Percentiles rank a stretch among this genome's conserved stretches.
Evolutionary conservation across 2,113 vertebrate genomes (phyloP).

Genomic region (Petroica traversi): DNA sequence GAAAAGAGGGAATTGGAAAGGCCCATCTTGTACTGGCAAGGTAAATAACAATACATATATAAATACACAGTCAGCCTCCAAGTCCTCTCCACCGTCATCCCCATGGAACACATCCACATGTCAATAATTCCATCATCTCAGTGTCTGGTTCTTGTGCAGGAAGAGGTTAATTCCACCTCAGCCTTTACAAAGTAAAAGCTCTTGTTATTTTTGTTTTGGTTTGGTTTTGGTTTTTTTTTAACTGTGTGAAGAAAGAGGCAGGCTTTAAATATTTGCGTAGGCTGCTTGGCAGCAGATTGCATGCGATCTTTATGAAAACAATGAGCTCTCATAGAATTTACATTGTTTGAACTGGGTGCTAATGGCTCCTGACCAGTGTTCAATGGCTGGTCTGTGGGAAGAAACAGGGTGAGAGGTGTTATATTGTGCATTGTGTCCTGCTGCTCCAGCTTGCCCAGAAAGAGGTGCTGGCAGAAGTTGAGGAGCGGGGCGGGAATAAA

Average conservation of each 20-base stretch:
- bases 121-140: neutral
- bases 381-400: conserved; percentile 42
- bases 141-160: neutral
- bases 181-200: neutral
- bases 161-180: conserved; percentile 25
- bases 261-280: conserved; percentile 70
- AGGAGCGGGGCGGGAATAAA: neutral
- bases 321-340: conserved; percentile 56
- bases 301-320: conserved; percentile 59
- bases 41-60: neutral
- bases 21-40: neutral
- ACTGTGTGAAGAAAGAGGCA: conserved; percentile 16
- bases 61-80: neutral
- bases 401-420: neutral
- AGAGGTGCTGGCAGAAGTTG: neutral
- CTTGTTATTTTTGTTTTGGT: neutral
- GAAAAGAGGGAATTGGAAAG: neutral
- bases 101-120: accelerated
- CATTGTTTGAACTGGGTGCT: conserved; percentile 24
- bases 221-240: neutral
- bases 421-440: conserved; percentile 47
- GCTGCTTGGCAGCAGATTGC: conserved; percentile 48
- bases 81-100: neutral
- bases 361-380: neutral
- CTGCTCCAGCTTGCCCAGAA: neutral